Base-by-base conservation (phyloP, 2,113 vertebrate species). In the Pygoscelis adeliae region DNA sequence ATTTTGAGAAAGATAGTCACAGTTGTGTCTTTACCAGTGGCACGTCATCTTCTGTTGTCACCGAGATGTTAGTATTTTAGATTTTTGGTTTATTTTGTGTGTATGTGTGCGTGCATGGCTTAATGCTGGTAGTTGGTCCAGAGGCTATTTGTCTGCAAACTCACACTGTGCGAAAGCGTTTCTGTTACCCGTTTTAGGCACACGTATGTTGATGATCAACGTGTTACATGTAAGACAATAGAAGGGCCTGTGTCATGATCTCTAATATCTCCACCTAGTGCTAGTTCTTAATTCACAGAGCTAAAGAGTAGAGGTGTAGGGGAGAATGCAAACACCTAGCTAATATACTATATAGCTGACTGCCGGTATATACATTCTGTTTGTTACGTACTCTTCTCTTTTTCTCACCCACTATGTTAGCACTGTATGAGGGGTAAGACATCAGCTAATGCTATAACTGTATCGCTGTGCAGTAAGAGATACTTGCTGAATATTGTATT, bases 191-290 rank as follows among this genome's bases (percentile, higher is more conserved):
- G 3, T 44, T 79, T 61, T 55, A 50, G 25, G 9, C 4, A 2
- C 10, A 2, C 1, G 0, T 38, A 13, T 46, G 23, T 32, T 82
- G 22, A 32, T 26, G 49, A 62, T 44, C 17, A 89, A 34, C 0
- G 0, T 52, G 9, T 61, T 53, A n/a, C 1, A 0, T 50, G 25
- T n/a, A 50, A 65, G 62, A 49, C 10, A 38, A 22, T 6, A 20
- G 4, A 29, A 10, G 65, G 46, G 18, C 7, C 13, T 14, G 21
- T 10, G 12, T 46, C 15, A 7, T 9, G 32, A 50, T 61, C n/a
- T 88, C 8, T 11, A 10, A 3, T 69, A 30, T 44, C 38, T 69
- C 29, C 8, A 34, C 69, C n/a, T 66, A 65, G 50, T 59, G 44
- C 10, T 80, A 30, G 23, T 50, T 80, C 26, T 44, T 84, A 87